Percentiles rank a stretch among this genome's conserved stretches.
Evolutionary conservation across 1,140 invertebrate species (phyloP).

Genomic region (Drosophila bipectinata): DNA sequence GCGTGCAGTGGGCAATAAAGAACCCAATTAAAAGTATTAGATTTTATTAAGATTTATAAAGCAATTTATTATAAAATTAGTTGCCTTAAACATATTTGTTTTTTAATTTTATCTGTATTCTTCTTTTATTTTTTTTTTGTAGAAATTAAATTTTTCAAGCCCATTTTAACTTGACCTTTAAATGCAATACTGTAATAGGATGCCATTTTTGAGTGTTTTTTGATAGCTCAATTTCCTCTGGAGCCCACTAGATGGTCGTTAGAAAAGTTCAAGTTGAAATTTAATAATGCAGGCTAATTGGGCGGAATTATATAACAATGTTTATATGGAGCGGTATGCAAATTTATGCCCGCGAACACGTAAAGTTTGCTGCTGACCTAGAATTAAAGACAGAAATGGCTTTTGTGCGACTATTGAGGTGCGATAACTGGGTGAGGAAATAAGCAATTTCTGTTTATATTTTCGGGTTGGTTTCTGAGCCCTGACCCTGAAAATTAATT

Average conservation of each 20-base stretch:
- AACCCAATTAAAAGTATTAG: slow-evolving; percentile 8
- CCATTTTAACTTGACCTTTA: slow-evolving; percentile 39
- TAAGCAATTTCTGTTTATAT: slow-evolving; percentile 61
- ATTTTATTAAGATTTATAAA: slow-evolving; percentile 1
- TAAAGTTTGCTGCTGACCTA: slow-evolving; percentile 62
- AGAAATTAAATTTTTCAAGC: background rate
- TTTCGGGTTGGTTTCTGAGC: slow-evolving; percentile 52
- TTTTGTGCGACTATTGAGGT: slow-evolving; percentile 49
- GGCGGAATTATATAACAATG: slow-evolving; percentile 54
- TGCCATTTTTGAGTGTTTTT: slow-evolving; percentile 44
- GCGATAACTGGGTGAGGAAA: slow-evolving; percentile 72
- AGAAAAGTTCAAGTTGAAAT: slow-evolving; percentile 73
- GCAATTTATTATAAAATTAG: background rate
- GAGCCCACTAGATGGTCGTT: slow-evolving; percentile 13
- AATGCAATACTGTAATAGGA: background rate
- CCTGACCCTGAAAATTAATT: slow-evolving; percentile 76
- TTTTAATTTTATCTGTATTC: background rate
- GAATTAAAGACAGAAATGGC: slow-evolving; percentile 61
- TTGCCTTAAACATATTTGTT: no score
- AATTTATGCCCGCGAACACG: slow-evolving; percentile 54
- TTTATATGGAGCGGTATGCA: slow-evolving; percentile 55
- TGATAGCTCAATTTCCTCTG: slow-evolving; percentile 58
- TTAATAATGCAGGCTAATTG: slow-evolving; percentile 73
- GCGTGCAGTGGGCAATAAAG: background rate
- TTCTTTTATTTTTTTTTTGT: background rate